Percentiles rank a stretch among this genome's conserved stretches.
Evolutionary conservation across 2,888 invertebrate genomes (phyloP).

Genomic region (Busseola fusca): DNA sequence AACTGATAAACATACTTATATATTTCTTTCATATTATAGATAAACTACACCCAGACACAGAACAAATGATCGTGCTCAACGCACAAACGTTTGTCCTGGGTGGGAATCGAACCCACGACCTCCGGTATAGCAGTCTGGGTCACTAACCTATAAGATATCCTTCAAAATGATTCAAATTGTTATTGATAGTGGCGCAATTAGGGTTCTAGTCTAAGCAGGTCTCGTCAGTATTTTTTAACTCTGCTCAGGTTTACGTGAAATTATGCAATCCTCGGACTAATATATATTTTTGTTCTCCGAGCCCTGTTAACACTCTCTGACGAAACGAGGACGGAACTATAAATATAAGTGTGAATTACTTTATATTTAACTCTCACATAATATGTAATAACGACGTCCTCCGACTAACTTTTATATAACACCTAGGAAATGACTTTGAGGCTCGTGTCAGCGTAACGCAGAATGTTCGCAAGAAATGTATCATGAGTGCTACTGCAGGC

Average conservation of each 20-base stretch:
- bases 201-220: neutral
- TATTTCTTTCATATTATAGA: too few relatives aligned
- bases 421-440: slow-evolving; percentile 52
- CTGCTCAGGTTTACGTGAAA: neutral
- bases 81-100: too few relatives aligned
- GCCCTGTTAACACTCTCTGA: neutral
- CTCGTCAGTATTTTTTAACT: neutral
- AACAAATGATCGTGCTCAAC: too few relatives aligned
- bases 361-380: slow-evolving; percentile 28
- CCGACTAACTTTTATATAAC: slow-evolving; percentile 52
- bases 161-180: neutral
- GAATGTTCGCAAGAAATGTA: slow-evolving; percentile 51
- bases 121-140: too few relatives aligned
- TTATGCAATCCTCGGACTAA: neutral
- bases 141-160: too few relatives aligned
- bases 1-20: too few relatives aligned
- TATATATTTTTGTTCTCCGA: neutral
- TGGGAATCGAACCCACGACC: too few relatives aligned
- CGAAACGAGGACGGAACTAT: slow-evolving; percentile 2
- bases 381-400: slow-evolving; percentile 27
- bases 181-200: neutral
- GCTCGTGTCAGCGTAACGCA: slow-evolving; percentile 37
- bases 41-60: too few relatives aligned
- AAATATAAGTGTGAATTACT: slow-evolving; percentile 34
- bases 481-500: slow-evolving; percentile 41